Percentiles rank a stretch among this genome's conserved stretches.
Conservation (phyloP, 2,113 vertebrate species). For the Stigmatopora nigra region DNA sequence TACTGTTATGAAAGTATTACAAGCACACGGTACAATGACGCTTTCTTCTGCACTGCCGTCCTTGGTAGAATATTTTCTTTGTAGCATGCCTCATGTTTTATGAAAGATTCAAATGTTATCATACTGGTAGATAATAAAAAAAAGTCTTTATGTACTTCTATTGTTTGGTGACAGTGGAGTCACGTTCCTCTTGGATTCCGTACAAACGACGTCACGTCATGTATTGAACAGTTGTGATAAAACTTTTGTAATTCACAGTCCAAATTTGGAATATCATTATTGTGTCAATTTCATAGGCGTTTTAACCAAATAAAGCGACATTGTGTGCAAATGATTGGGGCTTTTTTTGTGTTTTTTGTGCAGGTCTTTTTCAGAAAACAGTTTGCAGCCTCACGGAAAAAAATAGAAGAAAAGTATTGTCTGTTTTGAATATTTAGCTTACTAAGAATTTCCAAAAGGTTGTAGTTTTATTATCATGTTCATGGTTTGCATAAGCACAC, state of each 20-base stretch:
- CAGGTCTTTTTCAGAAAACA: not conserved
- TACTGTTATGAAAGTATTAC: constrained; percentile 72
- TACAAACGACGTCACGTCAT: constrained; percentile 63
- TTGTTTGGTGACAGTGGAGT: constrained; percentile 72
- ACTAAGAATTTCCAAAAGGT: not conserved
- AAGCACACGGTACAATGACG: constrained; percentile 46
- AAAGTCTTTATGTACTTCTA: constrained; percentile 67
- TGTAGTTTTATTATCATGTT: not conserved
- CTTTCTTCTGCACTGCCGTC: constrained; percentile 34
- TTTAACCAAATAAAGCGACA: constrained; percentile 75
- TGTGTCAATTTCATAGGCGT: constrained; percentile 92
- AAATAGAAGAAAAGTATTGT: too few relatives aligned
- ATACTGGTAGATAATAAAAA: constrained; percentile 49
- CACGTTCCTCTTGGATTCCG: not conserved
- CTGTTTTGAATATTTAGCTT: not conserved
- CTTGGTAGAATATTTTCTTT: constrained; percentile 50
- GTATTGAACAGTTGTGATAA: constrained; percentile 93
- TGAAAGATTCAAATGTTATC: constrained; percentile 31
- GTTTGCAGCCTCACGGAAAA: too few relatives aligned
- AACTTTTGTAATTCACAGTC: constrained; percentile 91
- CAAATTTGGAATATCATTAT: constrained; percentile 81
- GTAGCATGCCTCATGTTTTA: constrained; percentile 54
- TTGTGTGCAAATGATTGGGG: not conserved
- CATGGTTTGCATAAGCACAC: not conserved
- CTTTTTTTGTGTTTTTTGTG: not conserved